Conservation (phyloP, 2,888 invertebrate genomes). For the Hypsopygia costalis region DNA sequence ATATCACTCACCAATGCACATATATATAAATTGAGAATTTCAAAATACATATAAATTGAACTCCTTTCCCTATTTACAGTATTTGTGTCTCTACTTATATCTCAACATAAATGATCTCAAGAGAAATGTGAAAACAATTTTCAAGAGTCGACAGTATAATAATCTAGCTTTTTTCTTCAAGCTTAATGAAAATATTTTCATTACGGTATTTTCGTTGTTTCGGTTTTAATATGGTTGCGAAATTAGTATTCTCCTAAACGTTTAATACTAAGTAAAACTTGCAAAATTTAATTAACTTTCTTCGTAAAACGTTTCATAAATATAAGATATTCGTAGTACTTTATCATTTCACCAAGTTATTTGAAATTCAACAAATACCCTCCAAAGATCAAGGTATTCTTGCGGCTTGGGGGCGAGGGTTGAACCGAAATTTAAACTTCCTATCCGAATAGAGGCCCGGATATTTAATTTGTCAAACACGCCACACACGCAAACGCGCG, state of each 20-base stretch:
- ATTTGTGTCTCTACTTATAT: too few species aligned
- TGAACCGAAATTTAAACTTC: not conserved
- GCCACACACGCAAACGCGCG: slow-evolving; percentile 4
- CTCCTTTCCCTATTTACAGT: too few species aligned
- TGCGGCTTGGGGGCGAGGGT: not conserved
- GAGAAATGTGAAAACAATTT: too few species aligned
- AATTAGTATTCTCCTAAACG: not conserved
- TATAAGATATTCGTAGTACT: not conserved
- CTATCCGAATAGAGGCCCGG: not conserved
- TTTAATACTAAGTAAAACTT: not conserved
- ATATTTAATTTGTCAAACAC: slow-evolving; percentile 6
- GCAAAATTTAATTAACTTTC: not conserved
- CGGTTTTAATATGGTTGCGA: too few species aligned
- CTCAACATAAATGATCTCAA: too few species aligned
- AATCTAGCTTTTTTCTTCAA: too few species aligned
- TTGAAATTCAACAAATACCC: not conserved
- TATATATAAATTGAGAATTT: too few species aligned
- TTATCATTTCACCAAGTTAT: not conserved
- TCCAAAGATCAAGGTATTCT: not conserved
- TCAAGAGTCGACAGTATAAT: too few species aligned
- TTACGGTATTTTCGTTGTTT: too few species aligned
- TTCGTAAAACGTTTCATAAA: not conserved
- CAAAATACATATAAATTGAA: too few species aligned
- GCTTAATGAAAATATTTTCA: too few species aligned
- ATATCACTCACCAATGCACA: too few species aligned